These are phyloP conservation scores for Plotosus lineatus DNA, from an alignment of 2,113 vertebrate species.

Conservation along the genomic window DNA sequence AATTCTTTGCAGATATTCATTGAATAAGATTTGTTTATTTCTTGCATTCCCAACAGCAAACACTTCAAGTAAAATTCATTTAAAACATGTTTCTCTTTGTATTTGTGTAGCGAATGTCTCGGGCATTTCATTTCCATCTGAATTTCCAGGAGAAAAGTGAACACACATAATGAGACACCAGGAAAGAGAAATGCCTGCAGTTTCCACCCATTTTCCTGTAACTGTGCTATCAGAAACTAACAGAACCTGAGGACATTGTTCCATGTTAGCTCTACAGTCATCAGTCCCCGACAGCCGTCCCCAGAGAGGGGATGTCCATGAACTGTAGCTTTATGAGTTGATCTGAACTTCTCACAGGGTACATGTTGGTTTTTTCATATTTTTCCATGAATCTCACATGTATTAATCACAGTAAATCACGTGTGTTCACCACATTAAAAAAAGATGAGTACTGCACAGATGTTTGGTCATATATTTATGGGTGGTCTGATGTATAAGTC, in stretches of 20 bases:
- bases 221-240: conserved; percentile 21
- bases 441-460: conserved; percentile 3
- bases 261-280: not conserved
- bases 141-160: conserved; percentile 12
- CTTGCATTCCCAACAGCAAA: not conserved
- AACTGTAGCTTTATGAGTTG: not conserved
- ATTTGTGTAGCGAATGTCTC: conserved; percentile 8
- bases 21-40: conserved; percentile 39
- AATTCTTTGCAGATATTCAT: conserved; percentile 1
- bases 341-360: conserved; percentile 1
- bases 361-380: not conserved
- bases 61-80: not conserved
- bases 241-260: conserved; percentile 28
- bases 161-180: conserved; percentile 18
- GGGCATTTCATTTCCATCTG: not conserved
- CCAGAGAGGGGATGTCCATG: not conserved
- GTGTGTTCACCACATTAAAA: no score
- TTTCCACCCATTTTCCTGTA: conserved; percentile 20
- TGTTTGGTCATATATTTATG: not conserved
- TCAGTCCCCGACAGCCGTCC: not conserved
- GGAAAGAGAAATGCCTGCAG: not conserved
- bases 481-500: not conserved
- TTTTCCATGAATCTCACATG: not conserved
- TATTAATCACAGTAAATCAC: not conserved
- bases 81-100: conserved; percentile 1